phyloP scores from a whole-genome alignment of 2,888 invertebrate species.

The Chrysomela aeneicollis region DNA sequence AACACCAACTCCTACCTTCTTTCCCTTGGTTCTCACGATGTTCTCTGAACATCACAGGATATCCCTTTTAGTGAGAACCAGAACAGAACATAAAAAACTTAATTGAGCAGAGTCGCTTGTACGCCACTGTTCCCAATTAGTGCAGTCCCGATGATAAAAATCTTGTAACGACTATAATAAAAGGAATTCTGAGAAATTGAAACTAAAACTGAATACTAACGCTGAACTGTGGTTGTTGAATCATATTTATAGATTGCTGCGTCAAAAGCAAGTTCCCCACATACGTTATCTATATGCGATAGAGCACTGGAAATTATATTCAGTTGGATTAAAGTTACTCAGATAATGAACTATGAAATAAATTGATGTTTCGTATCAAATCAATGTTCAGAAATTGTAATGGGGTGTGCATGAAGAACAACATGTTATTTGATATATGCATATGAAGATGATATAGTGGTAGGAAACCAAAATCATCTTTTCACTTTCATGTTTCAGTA shows the following conservation, averaged over 20 bases:
- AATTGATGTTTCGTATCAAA: not conserved
- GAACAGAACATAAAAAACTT: no score
- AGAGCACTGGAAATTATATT: conserved; percentile 34
- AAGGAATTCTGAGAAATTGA: conserved; percentile 29
- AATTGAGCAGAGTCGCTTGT: no score
- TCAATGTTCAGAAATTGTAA: not conserved
- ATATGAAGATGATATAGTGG: no score
- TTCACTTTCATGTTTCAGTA: no score
- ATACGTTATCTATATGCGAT: conserved; percentile 37
- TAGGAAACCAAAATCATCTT: no score
- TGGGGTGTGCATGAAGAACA: no score
- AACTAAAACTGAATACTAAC: conserved; percentile 33
- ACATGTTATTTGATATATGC: no score
- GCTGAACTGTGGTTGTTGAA: conserved; percentile 42
- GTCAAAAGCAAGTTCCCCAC: conserved; percentile 31
- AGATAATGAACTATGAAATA: conserved; percentile 32
- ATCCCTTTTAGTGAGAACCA: no score
- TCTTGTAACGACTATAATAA: conserved; percentile 29
- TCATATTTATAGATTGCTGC: conserved; percentile 46
- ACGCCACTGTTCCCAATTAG: conserved; percentile 25
- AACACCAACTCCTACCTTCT: no score
- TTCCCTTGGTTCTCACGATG: no score
- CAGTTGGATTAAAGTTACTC: conserved; percentile 23
- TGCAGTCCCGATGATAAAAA: conserved; percentile 21
- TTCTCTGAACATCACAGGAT: no score